These are phyloP conservation scores for Anticlea derivata DNA, from an alignment of 2,888 invertebrate genomes.

Conservation along the genomic window DNA sequence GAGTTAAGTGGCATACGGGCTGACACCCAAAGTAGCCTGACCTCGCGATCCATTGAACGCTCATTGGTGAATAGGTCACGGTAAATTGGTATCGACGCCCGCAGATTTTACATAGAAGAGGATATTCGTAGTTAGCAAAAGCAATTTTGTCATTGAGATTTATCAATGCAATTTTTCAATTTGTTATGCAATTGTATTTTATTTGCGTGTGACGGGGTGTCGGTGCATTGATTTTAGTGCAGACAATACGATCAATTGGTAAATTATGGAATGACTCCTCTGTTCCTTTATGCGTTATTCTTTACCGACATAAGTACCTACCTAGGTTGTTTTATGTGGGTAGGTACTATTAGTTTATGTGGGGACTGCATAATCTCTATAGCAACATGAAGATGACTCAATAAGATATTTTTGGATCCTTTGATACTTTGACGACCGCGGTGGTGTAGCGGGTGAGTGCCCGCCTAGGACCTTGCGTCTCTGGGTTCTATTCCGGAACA, in stretches of 20 bases:
- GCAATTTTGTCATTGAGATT: constrained; percentile 73
- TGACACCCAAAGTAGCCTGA: constrained; percentile 50
- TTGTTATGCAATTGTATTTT: constrained; percentile 51
- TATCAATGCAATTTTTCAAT: constrained; percentile 59
- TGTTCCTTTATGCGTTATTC: neutral
- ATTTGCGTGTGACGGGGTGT: constrained; percentile 30
- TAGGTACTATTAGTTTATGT: no score
- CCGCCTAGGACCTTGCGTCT: no score
- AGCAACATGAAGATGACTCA: no score
- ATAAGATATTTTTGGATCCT: no score
- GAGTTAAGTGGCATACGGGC: constrained; percentile 81
- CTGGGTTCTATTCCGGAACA: no score
- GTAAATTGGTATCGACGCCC: constrained; percentile 59
- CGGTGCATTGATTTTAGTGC: constrained; percentile 39
- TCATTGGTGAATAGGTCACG: constrained; percentile 38
- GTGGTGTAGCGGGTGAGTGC: no score
- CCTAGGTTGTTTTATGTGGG: no score
- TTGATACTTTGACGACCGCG: no score
- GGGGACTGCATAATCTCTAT: no score
- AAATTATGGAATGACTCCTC: neutral
- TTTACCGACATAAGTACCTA: neutral
- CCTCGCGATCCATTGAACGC: constrained; percentile 42
- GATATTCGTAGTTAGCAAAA: constrained; percentile 71
- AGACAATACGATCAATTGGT: constrained; percentile 1
- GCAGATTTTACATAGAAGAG: constrained; percentile 68